Evolutionary conservation across 37 sponge, comb jelly and placozoan genomes (phyloP), one percentile per base, ranked within the genome.

Genomic region (Beroe forskalii): DNA sequence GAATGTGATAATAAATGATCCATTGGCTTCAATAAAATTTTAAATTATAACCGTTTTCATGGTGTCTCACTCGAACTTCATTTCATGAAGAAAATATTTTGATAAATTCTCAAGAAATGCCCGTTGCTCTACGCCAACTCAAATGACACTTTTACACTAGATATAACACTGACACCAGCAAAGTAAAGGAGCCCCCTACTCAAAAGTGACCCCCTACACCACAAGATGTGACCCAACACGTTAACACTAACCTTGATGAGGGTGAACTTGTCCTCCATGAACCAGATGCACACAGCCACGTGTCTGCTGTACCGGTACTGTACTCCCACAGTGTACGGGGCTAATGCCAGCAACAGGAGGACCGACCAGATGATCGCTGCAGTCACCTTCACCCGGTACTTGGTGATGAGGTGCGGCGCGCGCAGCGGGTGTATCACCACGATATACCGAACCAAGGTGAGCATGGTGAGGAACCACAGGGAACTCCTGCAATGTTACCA

Each of bases 391-490:
- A 69, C 72, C 6, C 72, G 36, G 28, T 37, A 2, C 72, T 69
- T 69, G 4, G 72, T 36, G 35, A 69, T 33, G 72, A 69, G 72
- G 17, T 32, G 72, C 1, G 72, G 72, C 19, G 32, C 33, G 17
- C 32, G 27, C 38, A 69, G 72, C 35, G 72, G 72, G 17, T 32
- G 32, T 19, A 69, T 69, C 0, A 69, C 72, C 32, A 32, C 27
- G 1, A 69, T 33, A 37, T 69, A 69, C 37, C 72, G 36, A 1
- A 69, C 38, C 35, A 69, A 6, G 0, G 72, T 69, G 6, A 69
- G 19, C 72, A 69, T 69, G 33, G 72, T 69, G 33, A 69, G 72
- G 72, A 69, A 69, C 72, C 72, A 69, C 72, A 69, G 72, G 0
- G 72, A 69, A 27, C 33, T 69, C 38, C 72, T 69, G 72, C 17